phyloP scores from a whole-genome alignment of 2,113 vertebrate genomes.

The Sardina pilchardus region DNA sequence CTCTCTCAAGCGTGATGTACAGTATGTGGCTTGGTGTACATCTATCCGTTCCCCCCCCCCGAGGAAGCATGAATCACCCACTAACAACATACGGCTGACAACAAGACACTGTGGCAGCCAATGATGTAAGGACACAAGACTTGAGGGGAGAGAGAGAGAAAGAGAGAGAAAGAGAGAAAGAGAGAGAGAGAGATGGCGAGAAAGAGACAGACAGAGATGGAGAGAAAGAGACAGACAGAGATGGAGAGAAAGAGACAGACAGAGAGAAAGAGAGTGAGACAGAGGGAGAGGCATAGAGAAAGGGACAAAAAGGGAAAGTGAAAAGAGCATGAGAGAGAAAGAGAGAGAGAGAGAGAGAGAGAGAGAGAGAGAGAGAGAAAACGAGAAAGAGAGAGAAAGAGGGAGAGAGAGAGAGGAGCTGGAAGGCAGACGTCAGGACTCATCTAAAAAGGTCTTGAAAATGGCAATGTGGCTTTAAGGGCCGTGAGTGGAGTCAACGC shows the following conservation, averaged over 20 bases:
- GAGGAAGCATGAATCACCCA: slow-evolving; percentile 53
- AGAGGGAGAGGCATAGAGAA: background rate
- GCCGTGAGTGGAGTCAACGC: slow-evolving; percentile 79
- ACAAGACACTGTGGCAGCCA: slow-evolving; percentile 56
- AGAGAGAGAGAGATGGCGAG: slow-evolving; percentile 29
- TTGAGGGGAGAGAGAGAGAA: slow-evolving; percentile 31
- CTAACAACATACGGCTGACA: slow-evolving; percentile 57
- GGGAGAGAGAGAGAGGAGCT: slow-evolving; percentile 38
- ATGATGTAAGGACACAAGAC: slow-evolving; percentile 57
- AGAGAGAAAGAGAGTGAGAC: background rate
- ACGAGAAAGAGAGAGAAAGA: background rate
- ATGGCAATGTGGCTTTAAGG: slow-evolving; percentile 78
- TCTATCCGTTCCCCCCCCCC: background rate
- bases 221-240: background rate
- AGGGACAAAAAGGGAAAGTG: slow-evolving; percentile 24
- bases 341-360: background rate
- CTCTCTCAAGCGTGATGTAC: background rate
- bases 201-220: slow-evolving; percentile 17
- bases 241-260: background rate
- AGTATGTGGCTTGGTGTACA: background rate
- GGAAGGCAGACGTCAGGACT: slow-evolving; percentile 63
- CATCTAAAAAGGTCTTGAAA: slow-evolving; percentile 62
- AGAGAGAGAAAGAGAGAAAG: slow-evolving; percentile 34
- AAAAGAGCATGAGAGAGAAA: background rate
- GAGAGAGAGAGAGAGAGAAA: too few species aligned